phyloP scores from a whole-genome alignment of 2,113 vertebrate genomes.

The Toxotes jaculatrix region DNA sequence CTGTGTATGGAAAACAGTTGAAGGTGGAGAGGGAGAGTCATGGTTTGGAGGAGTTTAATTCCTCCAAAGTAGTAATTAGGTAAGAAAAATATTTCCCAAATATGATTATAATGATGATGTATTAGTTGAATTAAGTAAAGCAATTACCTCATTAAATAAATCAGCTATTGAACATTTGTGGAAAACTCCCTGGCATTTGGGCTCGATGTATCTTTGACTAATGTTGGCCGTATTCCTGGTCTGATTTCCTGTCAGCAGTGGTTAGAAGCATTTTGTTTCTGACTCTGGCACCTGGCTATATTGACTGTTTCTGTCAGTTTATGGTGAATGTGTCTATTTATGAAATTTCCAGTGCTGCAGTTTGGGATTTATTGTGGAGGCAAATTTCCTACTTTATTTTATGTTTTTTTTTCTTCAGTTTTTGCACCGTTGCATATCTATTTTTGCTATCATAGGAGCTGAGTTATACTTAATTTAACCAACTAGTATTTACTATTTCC shows the following conservation, averaged over 20 bases:
- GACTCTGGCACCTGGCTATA: conserved; percentile 1
- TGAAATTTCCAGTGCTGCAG: conserved; percentile 4
- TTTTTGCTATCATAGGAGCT: conserved; percentile 1
- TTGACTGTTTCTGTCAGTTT: conserved; percentile 4
- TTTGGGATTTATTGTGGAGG: conserved; percentile 16
- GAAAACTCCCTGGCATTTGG: conserved; percentile 38
- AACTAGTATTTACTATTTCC: conserved; percentile 18
- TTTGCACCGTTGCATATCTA: not conserved
- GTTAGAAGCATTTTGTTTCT: not conserved
- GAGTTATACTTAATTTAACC: conserved; percentile 1
- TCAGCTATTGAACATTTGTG: conserved; percentile 23
- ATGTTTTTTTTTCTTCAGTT: not conserved
- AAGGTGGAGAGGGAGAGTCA: conserved; percentile 47
- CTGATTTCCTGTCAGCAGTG: conserved; percentile 20
- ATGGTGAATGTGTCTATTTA: conserved; percentile 18
- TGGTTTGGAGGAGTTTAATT: conserved; percentile 53
- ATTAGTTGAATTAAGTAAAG: conserved; percentile 51
- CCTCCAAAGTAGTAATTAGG: conserved; percentile 58
- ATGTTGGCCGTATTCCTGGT: not conserved
- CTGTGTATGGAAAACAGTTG: conserved; percentile 46
- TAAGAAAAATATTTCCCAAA: conserved; percentile 39
- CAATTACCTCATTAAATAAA: conserved; percentile 50
- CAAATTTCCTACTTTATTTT: conserved; percentile 26
- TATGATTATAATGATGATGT: conserved; percentile 69
- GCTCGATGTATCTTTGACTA: not conserved